Evolutionary conservation across 2,888 invertebrate genomes (phyloP).

Genomic region (Parnassius orleans): DNA sequence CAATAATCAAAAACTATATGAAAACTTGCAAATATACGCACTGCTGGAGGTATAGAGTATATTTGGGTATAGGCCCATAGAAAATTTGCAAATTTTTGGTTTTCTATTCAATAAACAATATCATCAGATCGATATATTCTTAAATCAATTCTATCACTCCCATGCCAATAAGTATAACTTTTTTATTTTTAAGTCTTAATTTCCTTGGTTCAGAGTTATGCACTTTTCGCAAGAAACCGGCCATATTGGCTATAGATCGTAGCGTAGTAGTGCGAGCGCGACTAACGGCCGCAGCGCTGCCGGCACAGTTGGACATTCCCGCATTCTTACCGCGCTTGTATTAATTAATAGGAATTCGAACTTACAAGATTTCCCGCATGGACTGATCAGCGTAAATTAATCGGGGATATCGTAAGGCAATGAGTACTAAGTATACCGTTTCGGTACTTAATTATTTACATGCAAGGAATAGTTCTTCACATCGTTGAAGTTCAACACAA

Average conservation of each 20-base stretch:
- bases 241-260: constrained; percentile 12
- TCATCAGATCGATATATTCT: too few species aligned
- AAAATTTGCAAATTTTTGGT: too few species aligned
- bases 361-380: constrained; percentile 11
- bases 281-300: constrained; percentile 22
- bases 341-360: constrained; percentile 36
- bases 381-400: constrained; percentile 8
- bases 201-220: not conserved
- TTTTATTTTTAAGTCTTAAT: not conserved
- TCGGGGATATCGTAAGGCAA: constrained; percentile 9
- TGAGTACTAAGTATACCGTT: not conserved
- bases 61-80: too few species aligned
- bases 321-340: constrained; percentile 34
- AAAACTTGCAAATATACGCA: too few species aligned
- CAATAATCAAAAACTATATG: too few species aligned
- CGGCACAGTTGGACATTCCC: constrained; percentile 24
- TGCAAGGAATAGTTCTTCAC: too few species aligned
- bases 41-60: too few species aligned
- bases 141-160: too few species aligned
- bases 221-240: not conserved
- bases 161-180: too few species aligned
- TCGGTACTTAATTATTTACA: too few species aligned
- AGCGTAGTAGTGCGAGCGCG: constrained; percentile 6
- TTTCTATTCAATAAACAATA: too few species aligned
- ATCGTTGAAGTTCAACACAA: too few species aligned